Conservation (phyloP, 1,140 invertebrate genomes). For the Drosophila saltans region DNA sequence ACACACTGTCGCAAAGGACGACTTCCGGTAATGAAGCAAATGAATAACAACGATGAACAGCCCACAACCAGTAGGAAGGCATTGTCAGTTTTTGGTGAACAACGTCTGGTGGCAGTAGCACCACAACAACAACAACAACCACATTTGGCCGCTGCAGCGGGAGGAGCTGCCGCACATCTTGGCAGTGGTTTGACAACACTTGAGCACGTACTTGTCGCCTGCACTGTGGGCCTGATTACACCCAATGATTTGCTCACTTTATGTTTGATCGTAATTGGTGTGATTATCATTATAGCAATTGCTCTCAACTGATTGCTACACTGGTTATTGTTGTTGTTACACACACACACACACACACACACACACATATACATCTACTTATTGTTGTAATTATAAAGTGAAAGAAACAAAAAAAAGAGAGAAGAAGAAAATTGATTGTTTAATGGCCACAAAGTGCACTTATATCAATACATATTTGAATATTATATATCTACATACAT, state of each 20-base stretch:
- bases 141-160: conserved; percentile 32
- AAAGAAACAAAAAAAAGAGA: conserved; percentile 12
- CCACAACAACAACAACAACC: neutral
- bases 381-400: conserved; percentile 51
- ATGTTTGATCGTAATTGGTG: conserved; percentile 87
- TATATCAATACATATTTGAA: conserved; percentile 24
- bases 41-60: conserved; percentile 20
- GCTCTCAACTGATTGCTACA: conserved; percentile 57
- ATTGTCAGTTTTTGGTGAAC: conserved; percentile 69
- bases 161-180: conserved; percentile 26
- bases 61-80: conserved; percentile 68
- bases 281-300: conserved; percentile 88
- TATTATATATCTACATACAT: conserved; percentile 30
- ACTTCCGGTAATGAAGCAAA: conserved; percentile 51
- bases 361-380: neutral
- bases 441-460: conserved; percentile 51
- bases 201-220: conserved; percentile 80
- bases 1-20: conserved; percentile 50
- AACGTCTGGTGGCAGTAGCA: conserved; percentile 38
- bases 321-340: conserved; percentile 18
- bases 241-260: conserved; percentile 87
- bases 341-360: conserved; percentile 5
- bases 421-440: conserved; percentile 20
- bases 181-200: conserved; percentile 66
- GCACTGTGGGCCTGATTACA: conserved; percentile 78